Conservation (phyloP, 92 coral and sea anemone species). For the Nematostella vectensis region DNA sequence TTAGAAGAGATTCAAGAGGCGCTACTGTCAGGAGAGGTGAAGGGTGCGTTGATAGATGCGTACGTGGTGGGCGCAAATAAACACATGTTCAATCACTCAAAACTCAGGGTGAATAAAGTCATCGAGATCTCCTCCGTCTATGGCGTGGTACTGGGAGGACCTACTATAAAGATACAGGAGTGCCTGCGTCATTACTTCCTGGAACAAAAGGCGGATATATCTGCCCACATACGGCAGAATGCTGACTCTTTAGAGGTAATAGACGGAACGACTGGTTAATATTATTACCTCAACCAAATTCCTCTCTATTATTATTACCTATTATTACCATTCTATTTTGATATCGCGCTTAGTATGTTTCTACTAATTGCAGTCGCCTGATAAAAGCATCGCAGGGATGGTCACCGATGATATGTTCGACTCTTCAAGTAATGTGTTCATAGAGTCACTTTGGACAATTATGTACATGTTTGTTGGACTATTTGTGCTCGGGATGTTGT, state of each 20-base stretch:
- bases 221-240: conserved; percentile 33
- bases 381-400: conserved; percentile 19
- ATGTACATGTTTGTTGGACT: conserved; percentile 5
- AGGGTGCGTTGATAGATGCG: conserved; percentile 70
- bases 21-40: conserved; percentile 39
- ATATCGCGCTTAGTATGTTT: too few relatives aligned
- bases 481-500: conserved; percentile 16
- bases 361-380: conserved; percentile 40
- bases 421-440: conserved; percentile 13
- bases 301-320: background rate
- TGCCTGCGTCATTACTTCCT: conserved; percentile 34
- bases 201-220: conserved; percentile 27
- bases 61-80: conserved; percentile 46
- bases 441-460: conserved; percentile 8
- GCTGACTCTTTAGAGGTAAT: conserved; percentile 35
- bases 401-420: conserved; percentile 28
- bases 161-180: conserved; percentile 40
- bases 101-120: conserved; percentile 34
- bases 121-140: conserved; percentile 40
- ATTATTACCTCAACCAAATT: too few relatives aligned
- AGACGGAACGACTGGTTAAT: background rate
- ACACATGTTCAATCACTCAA: conserved; percentile 46
- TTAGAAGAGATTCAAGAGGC: conserved; percentile 45
- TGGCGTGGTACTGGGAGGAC: conserved; percentile 60
- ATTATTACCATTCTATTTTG: too few relatives aligned